Base-by-base conservation (phyloP, 2,888 invertebrate genomes). In the Craniophora ligustri region DNA sequence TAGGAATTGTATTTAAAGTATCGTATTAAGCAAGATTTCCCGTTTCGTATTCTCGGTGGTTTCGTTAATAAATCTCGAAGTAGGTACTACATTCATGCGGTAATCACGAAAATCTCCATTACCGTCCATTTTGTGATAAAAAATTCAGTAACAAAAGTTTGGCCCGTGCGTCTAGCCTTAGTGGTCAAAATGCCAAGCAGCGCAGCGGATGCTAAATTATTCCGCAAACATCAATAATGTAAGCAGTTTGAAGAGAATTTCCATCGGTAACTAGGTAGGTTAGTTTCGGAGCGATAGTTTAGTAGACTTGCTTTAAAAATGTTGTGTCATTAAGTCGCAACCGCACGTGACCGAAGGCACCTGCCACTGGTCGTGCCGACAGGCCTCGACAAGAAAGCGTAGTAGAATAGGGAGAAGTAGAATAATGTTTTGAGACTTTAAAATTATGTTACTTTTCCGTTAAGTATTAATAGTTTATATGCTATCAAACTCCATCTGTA, bases 311-410 rank as follows among this genome's bases (percentile, higher is more conserved):
- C 72, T 69, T 70, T 73, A 64, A 82, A 81, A 84, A 82, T 74
- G 75, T 74, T 63, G 61, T 77, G 77, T 82, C 74, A 79, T 85
- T 82, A 78, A 73, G 77, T 78, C 73, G 77, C 70, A 65, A 72
- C 56, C 74, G 84, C 79, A 85, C 87, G 88, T 88, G 87, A 86
- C 86, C 72, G 80, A 71, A 66, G 75, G 77, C 88, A 88, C 83
- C 88, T 87, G 87, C 82, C 78, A 71, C 74, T 72, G 77, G 55
- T 75, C 81, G 84, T 81, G 82, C 78, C 81, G 84, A 79, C 81
- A 85, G 79, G 83, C 80, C 72, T 76, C 79, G 73, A 58, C 76
- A 71, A 69, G 70, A 74, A 65, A 54, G 56, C 62, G 61, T 49
- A n/a, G n/a, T n/a, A n/a, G n/a, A n/a, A n/a, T n/a, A n/a, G n/a